Evolutionary conservation across 2,888 invertebrate genomes (phyloP), one percentile per base, ranked within the genome.

Genomic region (Stenotaenia linearis): DNA sequence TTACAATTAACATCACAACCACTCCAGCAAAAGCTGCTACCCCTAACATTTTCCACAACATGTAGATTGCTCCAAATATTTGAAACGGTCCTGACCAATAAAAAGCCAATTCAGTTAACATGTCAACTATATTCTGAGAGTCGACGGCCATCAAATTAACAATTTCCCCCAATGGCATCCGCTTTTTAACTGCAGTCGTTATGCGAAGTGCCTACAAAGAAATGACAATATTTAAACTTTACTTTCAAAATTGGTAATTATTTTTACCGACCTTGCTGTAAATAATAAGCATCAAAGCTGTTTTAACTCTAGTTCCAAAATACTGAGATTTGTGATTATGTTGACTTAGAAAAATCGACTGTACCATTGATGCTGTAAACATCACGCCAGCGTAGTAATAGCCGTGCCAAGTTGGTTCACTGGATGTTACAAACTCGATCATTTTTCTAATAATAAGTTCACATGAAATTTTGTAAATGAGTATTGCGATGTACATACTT

Each of bases 131-230:
- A 15, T 35, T 23, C 45, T 79, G 79, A 0, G 79, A 28, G 21
- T 79, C 79, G 3, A 79, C 56, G 18, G 79, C 79, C 79, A 79
- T 79, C 25, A 79, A 23, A 75, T 75, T 79, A 15, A 79, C 75
- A 25, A 79, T 75, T 74, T 79, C 79, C 12, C 74, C 79, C 18
- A 79, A 35, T 25, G 79, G 74, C 32, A 61, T 61, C 9, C 9
- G 1, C 21, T 40, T 32, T 79, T 75, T 79, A 37, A 40, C 74
- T 35, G 79, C 40, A 12, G 23, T 40, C 10, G 79, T 50, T 75
- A 79, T 79, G 32, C 75, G 32, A 25, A 79, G 50, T 40, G 79
- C 79, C 79, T 79, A 10, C 0, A 79, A 40, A 32, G 7, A 35
- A 25, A 35, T 32, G 15, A n/a, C 76, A 76, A 7, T 18, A 32